Percentiles rank a stretch among this genome's conserved stretches.
Evolutionary conservation across 2,797 vertebrate genomes (phyloP).

Genomic region (Myiotriccus ornatus): DNA sequence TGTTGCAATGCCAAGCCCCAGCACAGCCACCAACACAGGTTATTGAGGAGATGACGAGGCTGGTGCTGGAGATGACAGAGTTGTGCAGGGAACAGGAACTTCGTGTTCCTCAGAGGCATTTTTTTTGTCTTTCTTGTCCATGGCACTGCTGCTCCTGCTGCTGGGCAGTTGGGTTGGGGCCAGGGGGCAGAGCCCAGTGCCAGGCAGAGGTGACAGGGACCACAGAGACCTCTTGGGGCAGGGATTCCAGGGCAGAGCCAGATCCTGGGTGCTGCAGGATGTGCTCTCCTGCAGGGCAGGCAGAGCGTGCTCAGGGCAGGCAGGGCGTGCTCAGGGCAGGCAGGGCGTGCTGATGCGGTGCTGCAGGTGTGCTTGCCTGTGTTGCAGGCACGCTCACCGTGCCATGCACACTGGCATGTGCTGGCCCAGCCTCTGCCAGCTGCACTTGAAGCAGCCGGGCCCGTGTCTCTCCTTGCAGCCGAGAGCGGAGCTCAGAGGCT

Average conservation of each 20-base stretch:
- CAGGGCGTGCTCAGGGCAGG: accelerated
- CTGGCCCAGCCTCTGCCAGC: not conserved
- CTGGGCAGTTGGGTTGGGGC: not conserved
- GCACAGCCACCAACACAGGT: accelerated
- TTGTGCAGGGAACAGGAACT: not conserved
- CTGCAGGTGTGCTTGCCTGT: accelerated
- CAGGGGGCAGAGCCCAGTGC: not conserved
- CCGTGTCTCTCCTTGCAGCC: accelerated
- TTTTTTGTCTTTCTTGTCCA: not conserved
- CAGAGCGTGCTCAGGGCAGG: not conserved
- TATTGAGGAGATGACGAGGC: accelerated
- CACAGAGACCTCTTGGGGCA: not conserved
- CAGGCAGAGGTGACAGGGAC: accelerated
- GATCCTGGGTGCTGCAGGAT: not conserved
- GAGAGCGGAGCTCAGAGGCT: not conserved
- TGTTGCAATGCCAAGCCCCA: not conserved
- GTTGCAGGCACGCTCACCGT: accelerated
- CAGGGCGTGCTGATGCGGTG: accelerated
- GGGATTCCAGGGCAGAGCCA: not conserved
- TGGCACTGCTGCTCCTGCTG: not conserved
- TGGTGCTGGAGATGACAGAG: not conserved
- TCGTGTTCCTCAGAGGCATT: not conserved
- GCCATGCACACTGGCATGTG: accelerated
- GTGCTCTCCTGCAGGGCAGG: not conserved
- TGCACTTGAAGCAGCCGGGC: accelerated